These are phyloP conservation scores for Ctenochaetus hawaiiensis DNA, from an alignment of 2,797 vertebrate species.

Conservation along the genomic window DNA sequence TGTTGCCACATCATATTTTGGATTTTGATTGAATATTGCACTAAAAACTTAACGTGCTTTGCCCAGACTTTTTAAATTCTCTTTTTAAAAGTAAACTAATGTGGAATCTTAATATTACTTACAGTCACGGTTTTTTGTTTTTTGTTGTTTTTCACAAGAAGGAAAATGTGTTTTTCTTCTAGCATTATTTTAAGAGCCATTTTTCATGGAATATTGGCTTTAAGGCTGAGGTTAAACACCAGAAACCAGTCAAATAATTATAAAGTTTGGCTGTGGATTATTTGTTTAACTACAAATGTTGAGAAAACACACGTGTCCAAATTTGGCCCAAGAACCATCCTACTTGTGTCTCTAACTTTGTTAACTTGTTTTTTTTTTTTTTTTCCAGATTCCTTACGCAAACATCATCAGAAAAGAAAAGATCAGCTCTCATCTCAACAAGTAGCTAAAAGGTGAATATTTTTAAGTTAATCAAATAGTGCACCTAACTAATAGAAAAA, in stretches of 20 bases:
- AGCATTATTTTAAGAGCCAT: conserved; percentile 5
- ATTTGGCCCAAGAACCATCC: neutral
- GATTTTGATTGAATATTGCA: conserved; percentile 9
- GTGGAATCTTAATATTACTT: neutral
- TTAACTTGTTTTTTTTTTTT: conserved; percentile 4
- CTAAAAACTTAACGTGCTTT: neutral
- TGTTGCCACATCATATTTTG: conserved; percentile 20
- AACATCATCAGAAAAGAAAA: conserved; percentile 99
- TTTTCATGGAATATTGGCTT: neutral
- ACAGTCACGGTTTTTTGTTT: neutral
- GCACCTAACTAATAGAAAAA: neutral
- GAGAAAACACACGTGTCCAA: neutral
- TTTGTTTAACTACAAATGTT: neutral
- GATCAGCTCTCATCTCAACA: conserved; percentile 94
- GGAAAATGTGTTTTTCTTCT: no score
- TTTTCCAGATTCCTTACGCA: conserved; percentile 96
- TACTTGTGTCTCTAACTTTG: conserved; percentile 26
- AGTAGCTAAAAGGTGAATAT: conserved; percentile 91
- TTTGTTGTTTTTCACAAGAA: no score
- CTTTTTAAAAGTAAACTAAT: neutral
- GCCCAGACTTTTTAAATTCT: neutral
- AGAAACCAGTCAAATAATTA: neutral
- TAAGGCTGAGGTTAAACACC: neutral
- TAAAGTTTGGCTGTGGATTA: neutral
- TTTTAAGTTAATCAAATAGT: conserved; percentile 1